Conservation (phyloP, 30 jellyfish, hydroid and myxozoan species). For the Aurelia sp. region DNA sequence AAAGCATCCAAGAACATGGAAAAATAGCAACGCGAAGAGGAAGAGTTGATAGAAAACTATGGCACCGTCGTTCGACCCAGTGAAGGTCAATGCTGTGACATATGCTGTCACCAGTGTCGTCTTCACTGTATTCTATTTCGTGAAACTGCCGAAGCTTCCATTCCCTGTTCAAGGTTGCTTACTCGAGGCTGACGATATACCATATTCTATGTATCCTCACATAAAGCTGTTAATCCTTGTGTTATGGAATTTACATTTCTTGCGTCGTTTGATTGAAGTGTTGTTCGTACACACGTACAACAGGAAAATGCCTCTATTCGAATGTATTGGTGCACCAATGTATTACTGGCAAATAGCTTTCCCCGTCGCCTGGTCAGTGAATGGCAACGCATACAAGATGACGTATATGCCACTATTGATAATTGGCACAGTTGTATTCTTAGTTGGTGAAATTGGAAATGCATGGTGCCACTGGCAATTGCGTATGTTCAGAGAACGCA, state of each 20-base stretch:
- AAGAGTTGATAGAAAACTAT: neutral
- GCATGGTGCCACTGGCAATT: slow-evolving; percentile 75
- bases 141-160: slow-evolving; percentile 65
- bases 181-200: neutral
- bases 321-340: slow-evolving; percentile 87
- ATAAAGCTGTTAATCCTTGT: slow-evolving; percentile 45
- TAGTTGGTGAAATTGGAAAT: slow-evolving; percentile 84
- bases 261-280: slow-evolving; percentile 84
- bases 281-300: slow-evolving; percentile 83
- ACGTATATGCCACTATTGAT: slow-evolving; percentile 21
- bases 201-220: neutral
- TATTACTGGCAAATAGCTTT: slow-evolving; percentile 88
- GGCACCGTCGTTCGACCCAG: slow-evolving; percentile 69
- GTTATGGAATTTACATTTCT: slow-evolving; percentile 75
- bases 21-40: too few species aligned
- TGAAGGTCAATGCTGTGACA: slow-evolving; percentile 61
- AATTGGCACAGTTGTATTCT: slow-evolving; percentile 59
- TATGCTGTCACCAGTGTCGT: slow-evolving; percentile 59
- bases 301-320: slow-evolving; percentile 84
- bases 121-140: slow-evolving; percentile 52
- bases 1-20: too few species aligned
- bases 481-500: slow-evolving; percentile 71
- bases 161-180: slow-evolving; percentile 71
- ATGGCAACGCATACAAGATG: slow-evolving; percentile 12
- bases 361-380: slow-evolving; percentile 75